Conservation (phyloP, 2,113 vertebrate species). For the Ia io region DNA sequence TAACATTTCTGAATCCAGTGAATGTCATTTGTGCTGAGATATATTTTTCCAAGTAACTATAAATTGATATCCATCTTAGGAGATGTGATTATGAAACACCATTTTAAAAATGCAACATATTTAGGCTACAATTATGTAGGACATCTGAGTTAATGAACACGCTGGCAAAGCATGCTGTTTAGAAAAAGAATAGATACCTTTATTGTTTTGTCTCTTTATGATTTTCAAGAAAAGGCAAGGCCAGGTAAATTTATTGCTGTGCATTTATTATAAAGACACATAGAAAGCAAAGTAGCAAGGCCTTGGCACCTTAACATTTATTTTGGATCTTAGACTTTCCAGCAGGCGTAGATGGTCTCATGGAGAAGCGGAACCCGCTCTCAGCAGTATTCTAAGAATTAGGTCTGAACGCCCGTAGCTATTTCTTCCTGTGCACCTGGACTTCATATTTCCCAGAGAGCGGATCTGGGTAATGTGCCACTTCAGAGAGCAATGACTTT, state of each 20-base stretch:
- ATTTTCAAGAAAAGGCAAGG: background rate
- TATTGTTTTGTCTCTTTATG: background rate
- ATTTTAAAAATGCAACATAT: background rate
- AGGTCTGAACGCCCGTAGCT: fast-evolving
- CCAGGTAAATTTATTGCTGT: background rate
- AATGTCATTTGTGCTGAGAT: background rate
- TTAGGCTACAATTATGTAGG: background rate
- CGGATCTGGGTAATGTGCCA: background rate
- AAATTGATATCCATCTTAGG: constrained; percentile 37
- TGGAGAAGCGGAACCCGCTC: background rate
- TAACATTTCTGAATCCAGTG: background rate
- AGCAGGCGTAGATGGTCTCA: background rate
- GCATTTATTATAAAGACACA: background rate
- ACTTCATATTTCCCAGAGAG: background rate
- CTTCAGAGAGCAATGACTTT: background rate
- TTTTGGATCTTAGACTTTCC: background rate
- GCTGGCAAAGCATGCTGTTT: background rate
- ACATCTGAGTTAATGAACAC: background rate
- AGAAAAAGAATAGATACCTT: background rate
- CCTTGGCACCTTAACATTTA: background rate
- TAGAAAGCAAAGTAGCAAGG: background rate
- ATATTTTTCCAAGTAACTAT: background rate
- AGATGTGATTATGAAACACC: constrained; percentile 20
- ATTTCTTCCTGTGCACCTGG: background rate
- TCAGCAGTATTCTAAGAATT: background rate